Evolutionary conservation across 2,888 invertebrate genomes (phyloP).

Genomic region (Imbricaverruca yamaguchii): DNA sequence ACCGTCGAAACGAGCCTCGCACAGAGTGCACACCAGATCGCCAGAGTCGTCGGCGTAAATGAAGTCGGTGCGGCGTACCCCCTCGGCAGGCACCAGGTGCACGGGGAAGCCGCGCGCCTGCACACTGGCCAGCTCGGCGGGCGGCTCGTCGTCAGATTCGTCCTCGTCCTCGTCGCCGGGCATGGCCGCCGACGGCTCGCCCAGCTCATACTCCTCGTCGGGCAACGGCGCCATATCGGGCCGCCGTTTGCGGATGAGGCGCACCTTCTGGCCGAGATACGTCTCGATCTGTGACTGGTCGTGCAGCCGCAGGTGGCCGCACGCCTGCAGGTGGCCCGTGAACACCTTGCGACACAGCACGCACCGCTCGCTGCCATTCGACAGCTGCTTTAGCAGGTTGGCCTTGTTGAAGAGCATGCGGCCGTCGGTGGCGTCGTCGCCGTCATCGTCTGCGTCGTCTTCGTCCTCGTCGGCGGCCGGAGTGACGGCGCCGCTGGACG

Average conservation of each 20-base stretch:
- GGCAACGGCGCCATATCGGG: background rate
- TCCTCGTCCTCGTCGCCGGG: background rate
- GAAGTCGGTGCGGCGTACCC: background rate
- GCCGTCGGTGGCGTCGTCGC: background rate
- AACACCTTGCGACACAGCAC: background rate
- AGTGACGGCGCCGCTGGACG: background rate
- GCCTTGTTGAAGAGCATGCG: slow-evolving; percentile 9
- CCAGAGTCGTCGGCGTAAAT: background rate
- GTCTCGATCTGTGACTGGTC: background rate
- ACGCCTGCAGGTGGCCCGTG: slow-evolving; percentile 5
- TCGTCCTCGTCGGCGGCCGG: background rate
- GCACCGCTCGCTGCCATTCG: background rate
- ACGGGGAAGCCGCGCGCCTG: background rate
- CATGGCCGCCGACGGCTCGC: background rate
- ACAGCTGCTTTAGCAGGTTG: slow-evolving; percentile 3
- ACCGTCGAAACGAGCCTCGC: background rate
- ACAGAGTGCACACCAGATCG: background rate
- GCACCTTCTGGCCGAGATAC: slow-evolving; percentile 9
- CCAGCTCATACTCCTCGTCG: slow-evolving; percentile 13
- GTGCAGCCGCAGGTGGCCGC: slow-evolving; percentile 15
- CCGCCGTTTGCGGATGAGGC: background rate
- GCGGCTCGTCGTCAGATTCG: background rate
- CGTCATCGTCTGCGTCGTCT: background rate
- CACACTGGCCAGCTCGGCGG: background rate
- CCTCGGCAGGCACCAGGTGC: slow-evolving; percentile 4